Percentiles rank a stretch among this genome's conserved stretches.
Evolutionary conservation across 30 jellyfish, hydroid and myxozoan genomes (phyloP).

Genomic region (Sanderia malayensis): DNA sequence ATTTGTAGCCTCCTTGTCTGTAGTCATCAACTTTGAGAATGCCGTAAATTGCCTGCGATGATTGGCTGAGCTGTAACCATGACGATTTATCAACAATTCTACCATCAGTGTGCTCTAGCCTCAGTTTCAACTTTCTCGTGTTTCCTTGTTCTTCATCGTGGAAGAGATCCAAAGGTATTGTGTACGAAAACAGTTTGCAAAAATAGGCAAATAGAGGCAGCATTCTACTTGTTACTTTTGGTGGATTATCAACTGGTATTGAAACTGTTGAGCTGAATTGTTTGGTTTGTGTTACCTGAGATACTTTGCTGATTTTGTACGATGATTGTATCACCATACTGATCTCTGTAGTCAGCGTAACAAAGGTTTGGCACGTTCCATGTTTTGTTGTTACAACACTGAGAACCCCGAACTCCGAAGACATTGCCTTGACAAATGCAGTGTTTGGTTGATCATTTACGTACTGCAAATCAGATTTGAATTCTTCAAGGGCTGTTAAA

Average conservation of each 20-base stretch:
- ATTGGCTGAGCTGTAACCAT: constrained; percentile 84
- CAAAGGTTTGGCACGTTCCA: not conserved
- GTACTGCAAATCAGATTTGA: constrained; percentile 1
- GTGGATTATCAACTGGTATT: constrained; percentile 30
- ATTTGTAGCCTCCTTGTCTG: constrained; percentile 39
- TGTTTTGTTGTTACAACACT: not conserved
- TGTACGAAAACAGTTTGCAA: constrained; percentile 58
- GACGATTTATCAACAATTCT: constrained; percentile 37
- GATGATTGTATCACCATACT: not conserved
- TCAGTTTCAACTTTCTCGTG: constrained; percentile 64
- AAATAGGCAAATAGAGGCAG: constrained; percentile 64
- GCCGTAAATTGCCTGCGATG: constrained; percentile 81
- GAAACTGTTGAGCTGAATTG: not conserved
- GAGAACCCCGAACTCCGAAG: constrained; percentile 5
- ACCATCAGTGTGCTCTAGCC: constrained; percentile 34
- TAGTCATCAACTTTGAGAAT: constrained; percentile 59
- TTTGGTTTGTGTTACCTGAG: constrained; percentile 13
- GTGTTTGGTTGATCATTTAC: constrained; percentile 27
- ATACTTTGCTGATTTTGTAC: not conserved
- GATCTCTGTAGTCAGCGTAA: not conserved
- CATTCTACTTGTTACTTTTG: constrained; percentile 61
- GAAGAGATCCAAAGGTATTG: constrained; percentile 51
- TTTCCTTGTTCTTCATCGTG: constrained; percentile 59
- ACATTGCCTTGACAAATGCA: constrained; percentile 24
- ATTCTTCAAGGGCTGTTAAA: constrained; percentile 6